Evolutionary conservation across 2,113 vertebrate species (phyloP), one percentile per base, ranked within the genome.

Genomic region (Semnornis frantzii): DNA sequence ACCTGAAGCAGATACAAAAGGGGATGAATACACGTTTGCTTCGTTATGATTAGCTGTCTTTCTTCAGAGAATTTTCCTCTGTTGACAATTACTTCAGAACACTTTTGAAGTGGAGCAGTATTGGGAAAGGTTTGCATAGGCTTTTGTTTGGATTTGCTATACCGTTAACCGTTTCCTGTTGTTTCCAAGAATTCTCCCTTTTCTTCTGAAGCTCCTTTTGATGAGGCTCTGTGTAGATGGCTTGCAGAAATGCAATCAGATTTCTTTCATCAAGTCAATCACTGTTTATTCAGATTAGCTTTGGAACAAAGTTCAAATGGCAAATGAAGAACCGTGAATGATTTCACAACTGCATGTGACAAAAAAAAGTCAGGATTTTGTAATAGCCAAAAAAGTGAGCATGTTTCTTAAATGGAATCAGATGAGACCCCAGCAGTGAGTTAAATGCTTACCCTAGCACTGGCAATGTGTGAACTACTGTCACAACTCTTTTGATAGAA

Each of bases 401-500:
- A 5, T 28, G n/a, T 77, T 73, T 91, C 39, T 37, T 33, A 65
- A 70, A 85, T 68, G 1, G 5, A 24, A 11, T 48, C 34, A 80
- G 37, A 14, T 33, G 9, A 28, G 57, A 20, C 19, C 28, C 55
- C 68, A 73, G 79, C 37, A 74, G 73, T 14, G 76, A 82, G 48
- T 72, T 44, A 71, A 48, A 59, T 79, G 78, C 62, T 91, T 63
- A 54, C 85, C 42, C 30, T 84, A 19, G 39, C 76, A 55, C 34
- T 85, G 73, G 50, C 62, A 83, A 33, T 21, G 69, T 83, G 50
- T 90, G 65, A 95, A 59, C 31, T 63, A 34, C 58, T 88, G n/a
- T 74, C 75, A 70, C 81, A 34, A 21, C 89, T 89, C 65, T 87
- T 90, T 85, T 65, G 30, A 16, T 50, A 99, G 99, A 98, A 94